A percentile compares a stretch with the other conserved stretches of the same genome.
Conservation (phyloP, 2,113 vertebrate genomes). For the Microtus pennsylvanicus region DNA sequence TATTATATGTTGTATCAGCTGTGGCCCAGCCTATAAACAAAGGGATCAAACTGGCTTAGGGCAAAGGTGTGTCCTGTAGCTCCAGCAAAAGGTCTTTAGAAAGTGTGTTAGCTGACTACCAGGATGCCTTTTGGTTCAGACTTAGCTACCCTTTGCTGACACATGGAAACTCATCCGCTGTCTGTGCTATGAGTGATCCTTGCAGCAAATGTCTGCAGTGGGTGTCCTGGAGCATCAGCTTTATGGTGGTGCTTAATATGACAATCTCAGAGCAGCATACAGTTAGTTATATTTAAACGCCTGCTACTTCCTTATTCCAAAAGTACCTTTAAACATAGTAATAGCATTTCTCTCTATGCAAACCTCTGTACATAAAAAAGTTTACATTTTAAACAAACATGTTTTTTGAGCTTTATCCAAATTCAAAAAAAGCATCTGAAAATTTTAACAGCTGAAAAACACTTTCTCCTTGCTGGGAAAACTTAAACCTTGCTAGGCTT, state of each 20-base stretch:
- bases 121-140: slow-evolving; percentile 48
- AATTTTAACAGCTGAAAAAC: slow-evolving; percentile 90
- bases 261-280: slow-evolving; percentile 63
- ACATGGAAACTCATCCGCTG: neutral
- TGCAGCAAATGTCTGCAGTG: neutral
- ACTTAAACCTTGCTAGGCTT: slow-evolving; percentile 87
- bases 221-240: neutral
- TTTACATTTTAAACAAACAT: slow-evolving; percentile 90
- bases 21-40: slow-evolving; percentile 34
- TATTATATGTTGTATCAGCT: neutral
- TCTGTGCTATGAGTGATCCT: neutral
- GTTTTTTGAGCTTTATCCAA: slow-evolving; percentile 88
- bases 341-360: slow-evolving; percentile 83
- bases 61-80: slow-evolving; percentile 28
- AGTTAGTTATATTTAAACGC: slow-evolving; percentile 70
- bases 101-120: neutral
- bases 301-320: slow-evolving; percentile 80
- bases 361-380: slow-evolving; percentile 85
- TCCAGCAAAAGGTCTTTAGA: slow-evolving; percentile 47
- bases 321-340: slow-evolving; percentile 82
- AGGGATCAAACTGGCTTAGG: slow-evolving; percentile 45
- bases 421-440: slow-evolving; percentile 86
- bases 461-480: slow-evolving; percentile 88
- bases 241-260: slow-evolving; percentile 17
- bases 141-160: neutral